These are phyloP conservation scores for Isichthys henryi DNA, from an alignment of 2,113 vertebrate species.

Conservation along the genomic window DNA sequence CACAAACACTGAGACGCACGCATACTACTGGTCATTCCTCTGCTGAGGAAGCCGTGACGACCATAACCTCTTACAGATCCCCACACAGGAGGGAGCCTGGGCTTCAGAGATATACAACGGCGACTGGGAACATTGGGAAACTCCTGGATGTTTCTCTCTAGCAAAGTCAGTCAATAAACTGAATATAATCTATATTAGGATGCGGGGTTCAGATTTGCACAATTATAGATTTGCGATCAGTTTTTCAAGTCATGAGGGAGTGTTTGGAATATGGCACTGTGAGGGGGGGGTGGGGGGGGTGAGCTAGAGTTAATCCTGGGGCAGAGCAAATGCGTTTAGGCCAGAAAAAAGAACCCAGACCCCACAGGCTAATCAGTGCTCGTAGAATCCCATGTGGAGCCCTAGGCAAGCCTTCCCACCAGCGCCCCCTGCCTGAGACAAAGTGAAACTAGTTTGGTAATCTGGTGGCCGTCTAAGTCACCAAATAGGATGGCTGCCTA, in stretches of 20 bases:
- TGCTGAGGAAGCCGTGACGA: background rate
- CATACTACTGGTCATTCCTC: slow-evolving; percentile 4
- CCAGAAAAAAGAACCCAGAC: background rate
- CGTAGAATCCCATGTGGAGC: background rate
- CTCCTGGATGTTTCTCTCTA: background rate
- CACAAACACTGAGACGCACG: background rate
- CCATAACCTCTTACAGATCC: background rate
- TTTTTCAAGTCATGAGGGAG: background rate
- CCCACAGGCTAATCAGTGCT: background rate
- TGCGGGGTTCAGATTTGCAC: background rate
- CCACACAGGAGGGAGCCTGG: background rate
- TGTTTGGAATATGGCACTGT: background rate
- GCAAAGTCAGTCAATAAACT: background rate
- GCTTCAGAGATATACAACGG: background rate
- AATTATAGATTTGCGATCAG: background rate
- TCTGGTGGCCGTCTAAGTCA: background rate
- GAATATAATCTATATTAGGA: background rate
- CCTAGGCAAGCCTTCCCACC: too few species aligned
- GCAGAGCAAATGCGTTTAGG: background rate
- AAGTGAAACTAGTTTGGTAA: background rate
- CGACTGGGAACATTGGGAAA: background rate
- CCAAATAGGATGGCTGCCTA: too few species aligned
- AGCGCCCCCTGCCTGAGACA: background rate
- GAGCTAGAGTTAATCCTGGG: background rate
- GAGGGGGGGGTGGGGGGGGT: background rate